Percentiles rank a stretch among this genome's conserved stretches.
These are phyloP conservation scores for Tragelaphus imberbis DNA, from an alignment of 2,113 vertebrate genomes.

Conservation along the genomic window DNA sequence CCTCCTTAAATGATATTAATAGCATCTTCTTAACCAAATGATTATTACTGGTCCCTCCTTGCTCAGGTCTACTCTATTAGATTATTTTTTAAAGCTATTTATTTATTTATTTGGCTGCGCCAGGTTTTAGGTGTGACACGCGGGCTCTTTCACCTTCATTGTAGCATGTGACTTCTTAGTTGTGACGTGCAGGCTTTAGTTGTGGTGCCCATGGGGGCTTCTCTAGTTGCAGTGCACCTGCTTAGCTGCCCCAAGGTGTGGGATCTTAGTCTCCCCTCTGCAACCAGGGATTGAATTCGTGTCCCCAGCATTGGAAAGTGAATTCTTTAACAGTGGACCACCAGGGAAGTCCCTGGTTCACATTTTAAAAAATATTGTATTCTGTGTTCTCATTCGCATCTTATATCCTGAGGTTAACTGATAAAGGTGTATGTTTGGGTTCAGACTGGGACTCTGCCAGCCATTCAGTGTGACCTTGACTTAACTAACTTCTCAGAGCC, in stretches of 20 bases:
- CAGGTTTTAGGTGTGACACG: background rate
- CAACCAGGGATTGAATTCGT: background rate
- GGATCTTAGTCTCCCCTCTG: background rate
- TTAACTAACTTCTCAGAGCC: background rate
- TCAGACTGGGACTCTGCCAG: background rate
- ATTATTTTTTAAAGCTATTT: background rate
- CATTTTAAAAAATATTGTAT: background rate
- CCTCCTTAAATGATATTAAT: slow-evolving; percentile 10
- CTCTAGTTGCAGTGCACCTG: background rate
- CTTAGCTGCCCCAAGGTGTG: background rate
- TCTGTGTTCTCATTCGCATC: slow-evolving; percentile 10
- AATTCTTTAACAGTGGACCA: background rate
- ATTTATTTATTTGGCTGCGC: background rate
- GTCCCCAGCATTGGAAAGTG: background rate
- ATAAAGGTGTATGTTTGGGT: background rate
- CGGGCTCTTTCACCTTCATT: background rate
- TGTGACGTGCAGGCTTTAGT: background rate
- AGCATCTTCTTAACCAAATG: background rate
- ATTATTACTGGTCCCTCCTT: background rate
- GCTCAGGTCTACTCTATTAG: background rate
- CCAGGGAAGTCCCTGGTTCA: background rate
- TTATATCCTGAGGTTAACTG: background rate
- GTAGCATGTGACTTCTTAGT: background rate
- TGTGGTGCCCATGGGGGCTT: background rate
- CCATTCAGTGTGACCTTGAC: background rate